Evolutionary conservation across 1,140 invertebrate genomes (phyloP).

Genomic region (Yoshiicerus persimilis): DNA sequence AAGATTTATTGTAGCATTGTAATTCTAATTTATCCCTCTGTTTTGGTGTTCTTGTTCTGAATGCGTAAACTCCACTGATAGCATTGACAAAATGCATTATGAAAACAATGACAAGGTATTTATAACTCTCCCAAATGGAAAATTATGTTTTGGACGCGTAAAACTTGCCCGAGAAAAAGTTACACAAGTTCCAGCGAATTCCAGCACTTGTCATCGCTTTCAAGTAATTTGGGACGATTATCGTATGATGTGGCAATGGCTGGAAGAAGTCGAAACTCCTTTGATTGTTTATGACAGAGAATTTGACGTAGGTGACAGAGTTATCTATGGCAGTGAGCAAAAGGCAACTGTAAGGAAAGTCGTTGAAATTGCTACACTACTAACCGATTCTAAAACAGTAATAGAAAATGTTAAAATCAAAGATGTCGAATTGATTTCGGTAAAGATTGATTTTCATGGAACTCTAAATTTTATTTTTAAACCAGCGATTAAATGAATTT

Average conservation of each 20-base stretch:
- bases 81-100: neutral
- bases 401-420: neutral
- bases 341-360: neutral
- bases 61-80: too few relatives aligned
- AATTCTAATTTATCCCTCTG: too few relatives aligned
- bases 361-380: neutral
- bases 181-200: neutral
- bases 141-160: neutral
- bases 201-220: neutral
- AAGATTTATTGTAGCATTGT: too few relatives aligned
- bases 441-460: neutral
- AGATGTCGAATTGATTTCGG: neutral
- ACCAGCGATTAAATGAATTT: too few relatives aligned
- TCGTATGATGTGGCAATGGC: neutral
- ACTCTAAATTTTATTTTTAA: neutral
- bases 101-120: neutral
- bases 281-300: neutral
- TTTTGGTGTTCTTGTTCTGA: too few relatives aligned
- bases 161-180: neutral
- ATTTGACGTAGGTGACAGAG: neutral
- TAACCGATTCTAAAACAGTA: neutral
- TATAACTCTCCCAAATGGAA: neutral
- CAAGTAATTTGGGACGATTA: neutral
- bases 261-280: neutral
- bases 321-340: neutral